phyloP scores from a whole-genome alignment of 2,797 vertebrate genomes.

The Phrynocephalus vlangalii region DNA sequence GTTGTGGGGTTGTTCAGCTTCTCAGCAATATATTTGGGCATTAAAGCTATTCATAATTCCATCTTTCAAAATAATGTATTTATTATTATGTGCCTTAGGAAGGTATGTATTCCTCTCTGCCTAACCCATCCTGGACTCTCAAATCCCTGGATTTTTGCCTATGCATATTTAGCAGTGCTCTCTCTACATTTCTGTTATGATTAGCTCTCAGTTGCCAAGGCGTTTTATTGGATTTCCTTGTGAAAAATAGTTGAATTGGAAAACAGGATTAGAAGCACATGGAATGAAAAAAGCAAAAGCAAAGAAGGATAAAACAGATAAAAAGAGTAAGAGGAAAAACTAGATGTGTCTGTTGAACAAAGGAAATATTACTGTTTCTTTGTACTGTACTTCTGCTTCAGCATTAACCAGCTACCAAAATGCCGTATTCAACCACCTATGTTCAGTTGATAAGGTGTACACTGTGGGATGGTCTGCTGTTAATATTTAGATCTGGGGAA shows the following conservation, averaged over 20 bases:
- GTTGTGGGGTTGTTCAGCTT: neutral
- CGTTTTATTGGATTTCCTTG: neutral
- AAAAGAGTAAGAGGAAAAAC: neutral
- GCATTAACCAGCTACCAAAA: constrained; percentile 20
- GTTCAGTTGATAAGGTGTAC: constrained; percentile 50
- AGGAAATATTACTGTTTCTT: constrained; percentile 16
- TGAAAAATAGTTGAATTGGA: neutral
- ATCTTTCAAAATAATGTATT: neutral
- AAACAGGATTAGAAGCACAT: constrained; percentile 9
- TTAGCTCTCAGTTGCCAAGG: neutral
- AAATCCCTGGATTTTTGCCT: neutral
- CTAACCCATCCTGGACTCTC: rapidly evolving
- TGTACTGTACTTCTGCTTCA: constrained; percentile 30
- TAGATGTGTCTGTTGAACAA: neutral
- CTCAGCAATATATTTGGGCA: neutral
- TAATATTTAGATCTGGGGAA: constrained; percentile 59
- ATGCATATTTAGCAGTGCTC: neutral
- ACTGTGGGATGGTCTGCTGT: constrained; percentile 59
- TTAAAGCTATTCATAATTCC: neutral
- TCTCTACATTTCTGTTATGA: neutral
- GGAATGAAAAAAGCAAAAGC: constrained; percentile 21
- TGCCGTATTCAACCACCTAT: constrained; percentile 9
- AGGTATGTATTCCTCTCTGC: neutral
- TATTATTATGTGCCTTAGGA: constrained; percentile 7
- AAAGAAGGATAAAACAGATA: neutral